These are phyloP conservation scores for Turritopsis rubra DNA, from an alignment of 30 jellyfish, hydroid and myxozoan genomes.

Conservation along the genomic window DNA sequence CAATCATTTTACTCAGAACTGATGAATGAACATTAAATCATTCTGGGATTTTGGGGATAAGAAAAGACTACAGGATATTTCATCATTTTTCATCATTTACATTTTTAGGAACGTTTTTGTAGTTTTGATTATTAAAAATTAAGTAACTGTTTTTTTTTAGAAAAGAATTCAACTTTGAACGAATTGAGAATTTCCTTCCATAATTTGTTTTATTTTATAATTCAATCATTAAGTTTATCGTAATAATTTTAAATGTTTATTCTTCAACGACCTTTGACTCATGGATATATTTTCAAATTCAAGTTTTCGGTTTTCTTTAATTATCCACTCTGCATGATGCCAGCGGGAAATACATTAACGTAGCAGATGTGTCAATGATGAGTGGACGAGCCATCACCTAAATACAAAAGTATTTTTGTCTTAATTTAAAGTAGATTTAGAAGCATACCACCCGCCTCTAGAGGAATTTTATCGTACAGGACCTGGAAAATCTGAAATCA, in stretches of 20 bases:
- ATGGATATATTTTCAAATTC: too few species aligned
- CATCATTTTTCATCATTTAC: background rate
- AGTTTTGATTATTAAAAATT: background rate
- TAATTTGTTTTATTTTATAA: too few species aligned
- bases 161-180: background rate
- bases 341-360: background rate
- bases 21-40: background rate
- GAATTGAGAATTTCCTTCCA: background rate
- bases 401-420: background rate
- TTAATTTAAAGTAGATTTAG: too few species aligned
- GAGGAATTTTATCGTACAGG: too few species aligned
- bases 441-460: too few species aligned
- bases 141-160: background rate
- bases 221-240: background rate
- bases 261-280: background rate
- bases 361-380: background rate
- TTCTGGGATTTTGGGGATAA: background rate
- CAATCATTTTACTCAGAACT: conserved; percentile 38
- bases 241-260: background rate
- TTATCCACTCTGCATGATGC: background rate
- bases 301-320: background rate
- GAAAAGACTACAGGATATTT: background rate
- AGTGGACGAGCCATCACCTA: background rate
- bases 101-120: background rate
- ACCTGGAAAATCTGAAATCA: too few species aligned